phyloP scores from a whole-genome alignment of 53 echinoderm and acorn worm species.

The Echinometra lucunter region DNA sequence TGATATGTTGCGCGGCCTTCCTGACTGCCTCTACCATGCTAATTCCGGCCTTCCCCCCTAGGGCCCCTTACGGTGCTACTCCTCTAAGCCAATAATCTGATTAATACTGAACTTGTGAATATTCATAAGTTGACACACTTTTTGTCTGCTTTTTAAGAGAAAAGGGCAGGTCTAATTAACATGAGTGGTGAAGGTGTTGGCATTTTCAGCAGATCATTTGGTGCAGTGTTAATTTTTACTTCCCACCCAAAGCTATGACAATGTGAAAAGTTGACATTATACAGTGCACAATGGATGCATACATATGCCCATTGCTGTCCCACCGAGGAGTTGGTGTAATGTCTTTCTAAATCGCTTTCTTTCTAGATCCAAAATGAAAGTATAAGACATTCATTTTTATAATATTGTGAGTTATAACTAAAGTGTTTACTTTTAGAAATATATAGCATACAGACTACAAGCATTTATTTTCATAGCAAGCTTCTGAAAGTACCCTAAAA shows the following conservation, averaged over 20 bases:
- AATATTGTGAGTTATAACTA: neutral
- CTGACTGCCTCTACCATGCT: constrained; percentile 42
- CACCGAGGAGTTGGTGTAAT: neutral
- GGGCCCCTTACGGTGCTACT: constrained; percentile 14
- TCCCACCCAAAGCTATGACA: neutral
- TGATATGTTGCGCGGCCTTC: constrained; percentile 60
- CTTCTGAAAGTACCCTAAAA: neutral
- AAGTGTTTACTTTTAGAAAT: neutral
- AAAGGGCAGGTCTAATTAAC: constrained; percentile 37
- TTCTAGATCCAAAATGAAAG: neutral
- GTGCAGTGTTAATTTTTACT: neutral
- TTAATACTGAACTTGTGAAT: constrained; percentile 61
- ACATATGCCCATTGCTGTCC: neutral
- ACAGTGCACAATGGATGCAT: constrained; percentile 34
- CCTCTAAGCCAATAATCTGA: constrained; percentile 58
- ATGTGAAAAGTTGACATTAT: neutral
- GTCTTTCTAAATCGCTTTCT: neutral
- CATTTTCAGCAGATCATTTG: constrained; percentile 15
- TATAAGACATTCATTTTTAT: neutral
- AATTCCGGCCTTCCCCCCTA: constrained; percentile 37
- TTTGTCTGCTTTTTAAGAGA: constrained; percentile 17
- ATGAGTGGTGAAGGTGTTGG: constrained; percentile 23
- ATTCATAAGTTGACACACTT: constrained; percentile 65
- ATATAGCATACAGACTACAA: neutral
- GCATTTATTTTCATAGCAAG: neutral